phyloP scores from a whole-genome alignment of 92 coral and sea anemone genomes.

The Metridium senile region DNA sequence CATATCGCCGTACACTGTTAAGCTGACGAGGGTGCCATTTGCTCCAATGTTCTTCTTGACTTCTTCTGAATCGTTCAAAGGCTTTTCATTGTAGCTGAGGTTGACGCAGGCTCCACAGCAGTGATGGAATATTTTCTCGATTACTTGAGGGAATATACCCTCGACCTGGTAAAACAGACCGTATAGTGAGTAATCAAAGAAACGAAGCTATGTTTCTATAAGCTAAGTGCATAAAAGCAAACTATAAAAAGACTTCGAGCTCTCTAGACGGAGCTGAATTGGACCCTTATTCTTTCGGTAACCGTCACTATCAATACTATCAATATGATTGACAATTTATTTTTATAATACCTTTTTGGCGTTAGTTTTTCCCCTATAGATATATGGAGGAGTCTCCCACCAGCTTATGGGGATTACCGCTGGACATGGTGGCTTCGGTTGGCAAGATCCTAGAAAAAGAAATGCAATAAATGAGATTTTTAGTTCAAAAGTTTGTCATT shows the following conservation, averaged over 20 bases:
- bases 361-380: conserved; percentile 51
- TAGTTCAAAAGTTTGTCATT: too few species aligned
- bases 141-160: conserved; percentile 73
- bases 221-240: too few species aligned
- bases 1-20: conserved; percentile 98
- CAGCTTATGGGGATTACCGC: conserved; percentile 73
- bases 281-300: background rate
- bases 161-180: conserved; percentile 35
- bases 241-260: background rate
- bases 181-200: too few species aligned
- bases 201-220: too few species aligned
- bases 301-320: too few species aligned
- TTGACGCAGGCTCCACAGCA: conserved; percentile 79
- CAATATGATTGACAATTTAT: too few species aligned
- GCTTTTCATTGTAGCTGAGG: conserved; percentile 65
- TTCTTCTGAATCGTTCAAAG: conserved; percentile 92
- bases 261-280: too few species aligned
- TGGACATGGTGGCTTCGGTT: conserved; percentile 47
- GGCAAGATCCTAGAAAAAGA: background rate
- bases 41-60: conserved; percentile 83
- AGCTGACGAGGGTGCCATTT: conserved; percentile 83
- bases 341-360: background rate
- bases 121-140: conserved; percentile 53
- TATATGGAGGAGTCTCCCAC: conserved; percentile 98
- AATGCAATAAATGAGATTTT: background rate